Percentiles rank a stretch among this genome's conserved stretches.
These are phyloP conservation scores for Matsumyia berberina DNA, from an alignment of 2,888 invertebrate species.

Conservation along the genomic window DNA sequence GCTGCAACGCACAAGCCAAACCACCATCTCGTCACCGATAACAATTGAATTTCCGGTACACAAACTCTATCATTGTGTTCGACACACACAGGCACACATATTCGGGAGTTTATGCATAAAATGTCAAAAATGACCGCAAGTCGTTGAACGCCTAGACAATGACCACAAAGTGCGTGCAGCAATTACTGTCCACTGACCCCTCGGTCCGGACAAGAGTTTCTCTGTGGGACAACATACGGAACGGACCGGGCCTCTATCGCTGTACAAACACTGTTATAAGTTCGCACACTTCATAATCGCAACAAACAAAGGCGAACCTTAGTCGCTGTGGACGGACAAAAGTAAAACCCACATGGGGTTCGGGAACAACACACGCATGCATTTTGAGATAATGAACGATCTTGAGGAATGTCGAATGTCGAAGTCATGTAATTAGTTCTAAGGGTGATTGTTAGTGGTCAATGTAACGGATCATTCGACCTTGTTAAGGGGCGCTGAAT, in stretches of 20 bases:
- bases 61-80: conserved; percentile 29
- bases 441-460: too few relatives aligned
- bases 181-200: conserved; percentile 69
- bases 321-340: not conserved
- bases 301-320: conserved; percentile 43
- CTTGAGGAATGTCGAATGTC: conserved; percentile 10
- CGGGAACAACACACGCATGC: not conserved
- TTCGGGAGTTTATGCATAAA: conserved; percentile 51
- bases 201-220: conserved; percentile 38
- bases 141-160: conserved; percentile 35
- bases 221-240: too few relatives aligned
- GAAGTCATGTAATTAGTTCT: too few relatives aligned
- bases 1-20: conserved; percentile 54
- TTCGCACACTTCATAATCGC: conserved; percentile 55
- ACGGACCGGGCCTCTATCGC: conserved; percentile 28
- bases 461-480: too few relatives aligned
- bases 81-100: conserved; percentile 25
- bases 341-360: conserved; percentile 35
- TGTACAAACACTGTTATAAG: conserved; percentile 34
- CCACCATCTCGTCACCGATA: conserved; percentile 57
- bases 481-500: too few relatives aligned
- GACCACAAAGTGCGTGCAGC: conserved; percentile 51
- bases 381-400: conserved; percentile 1
- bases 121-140: conserved; percentile 37
- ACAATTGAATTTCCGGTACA: conserved; percentile 70